Base-by-base conservation (phyloP, 2,888 invertebrate genomes). In the Metacarcinus magister region DNA sequence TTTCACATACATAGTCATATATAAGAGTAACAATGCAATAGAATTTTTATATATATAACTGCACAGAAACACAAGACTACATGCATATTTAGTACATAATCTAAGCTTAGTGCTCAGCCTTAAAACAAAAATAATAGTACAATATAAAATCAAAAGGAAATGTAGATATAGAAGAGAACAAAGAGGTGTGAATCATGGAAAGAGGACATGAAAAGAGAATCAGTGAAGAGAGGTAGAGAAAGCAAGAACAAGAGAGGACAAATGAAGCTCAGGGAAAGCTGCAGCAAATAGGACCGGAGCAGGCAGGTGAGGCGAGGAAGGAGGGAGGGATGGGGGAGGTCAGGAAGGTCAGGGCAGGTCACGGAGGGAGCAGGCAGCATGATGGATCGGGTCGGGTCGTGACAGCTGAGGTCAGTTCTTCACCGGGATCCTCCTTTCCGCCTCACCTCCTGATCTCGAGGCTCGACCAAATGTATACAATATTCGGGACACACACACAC, bases 261-360 rank as follows among this genome's bases (percentile, higher is more conserved):
- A 44, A 87, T 43, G 60, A 28, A 28, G 87, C 13, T 43, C 43
- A 43, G 46, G 44, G 87, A 94, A 82, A 82, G 82, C 32, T 43
- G 28, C 13, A 82, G 94, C 13, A 46, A 28, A 46, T 23, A 43
- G 39, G 46, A 28, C 28, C 39, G 19, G 10, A 4, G 32, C 10
- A 32, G 13, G 4, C 2, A 19, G 7, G 60, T 5, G 60, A 16
- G 39, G 16, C 13, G 19, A 39, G 10, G 32, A 32, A 19, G 19
- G 60, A 60, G 23, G n/a, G 75, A 91, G 44, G 44, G 44, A 23
- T 46, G 46, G 44, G 44, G 43, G 23, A 91, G 91, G 91, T 91
- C 91, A 91, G 91, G 91, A 16, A 92, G 91, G 95, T 92, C 91
- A 91, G 95, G 46, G 67, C 60, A 95, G 92, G 91, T 89, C 90